A percentile compares a stretch with the other conserved stretches of the same genome.
phyloP scores from a whole-genome alignment of 2,888 invertebrate genomes.

The Sthenelais limicola region DNA sequence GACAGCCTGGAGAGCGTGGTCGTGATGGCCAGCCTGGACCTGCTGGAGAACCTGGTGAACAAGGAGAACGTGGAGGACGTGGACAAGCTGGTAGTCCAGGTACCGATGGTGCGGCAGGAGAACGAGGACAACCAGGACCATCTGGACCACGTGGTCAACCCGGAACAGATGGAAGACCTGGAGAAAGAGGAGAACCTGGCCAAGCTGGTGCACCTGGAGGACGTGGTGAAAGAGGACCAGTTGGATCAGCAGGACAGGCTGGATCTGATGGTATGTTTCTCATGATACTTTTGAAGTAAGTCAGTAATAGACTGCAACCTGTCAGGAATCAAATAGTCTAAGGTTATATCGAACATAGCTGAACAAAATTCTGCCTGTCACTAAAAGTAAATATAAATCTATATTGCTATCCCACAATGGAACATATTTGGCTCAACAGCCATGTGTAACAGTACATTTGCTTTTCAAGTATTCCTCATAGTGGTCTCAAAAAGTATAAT shows the following conservation, averaged over 20 bases:
- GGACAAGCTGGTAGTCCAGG: slow-evolving; percentile 17
- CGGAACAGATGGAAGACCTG: slow-evolving; percentile 27
- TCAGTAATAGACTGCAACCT: too few relatives aligned
- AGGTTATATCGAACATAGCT: too few relatives aligned
- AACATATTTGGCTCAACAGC: too few relatives aligned
- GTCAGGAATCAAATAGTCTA: too few relatives aligned
- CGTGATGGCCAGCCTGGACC: slow-evolving; percentile 22
- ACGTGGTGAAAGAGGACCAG: slow-evolving; percentile 40
- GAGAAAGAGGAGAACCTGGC: slow-evolving; percentile 43
- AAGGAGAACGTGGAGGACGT: slow-evolving; percentile 1
- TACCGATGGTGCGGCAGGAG: slow-evolving; percentile 23
- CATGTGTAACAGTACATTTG: too few relatives aligned
- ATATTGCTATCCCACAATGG: too few relatives aligned
- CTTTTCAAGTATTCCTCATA: too few relatives aligned
- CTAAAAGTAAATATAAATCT: too few relatives aligned
- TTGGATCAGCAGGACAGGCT: slow-evolving; percentile 39
- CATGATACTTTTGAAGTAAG: too few relatives aligned
- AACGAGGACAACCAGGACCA: slow-evolving; percentile 1
- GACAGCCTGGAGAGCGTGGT: slow-evolving; percentile 19
- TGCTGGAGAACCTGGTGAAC: slow-evolving; percentile 23
- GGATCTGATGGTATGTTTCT: slow-evolving; percentile 43
- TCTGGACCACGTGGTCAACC: slow-evolving; percentile 18
- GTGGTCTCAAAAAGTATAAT: too few relatives aligned
- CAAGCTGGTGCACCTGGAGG: slow-evolving; percentile 40
- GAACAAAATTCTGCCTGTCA: too few relatives aligned